These are phyloP conservation scores for Pammene aurita DNA, from an alignment of 2,888 invertebrate genomes.

Conservation along the genomic window DNA sequence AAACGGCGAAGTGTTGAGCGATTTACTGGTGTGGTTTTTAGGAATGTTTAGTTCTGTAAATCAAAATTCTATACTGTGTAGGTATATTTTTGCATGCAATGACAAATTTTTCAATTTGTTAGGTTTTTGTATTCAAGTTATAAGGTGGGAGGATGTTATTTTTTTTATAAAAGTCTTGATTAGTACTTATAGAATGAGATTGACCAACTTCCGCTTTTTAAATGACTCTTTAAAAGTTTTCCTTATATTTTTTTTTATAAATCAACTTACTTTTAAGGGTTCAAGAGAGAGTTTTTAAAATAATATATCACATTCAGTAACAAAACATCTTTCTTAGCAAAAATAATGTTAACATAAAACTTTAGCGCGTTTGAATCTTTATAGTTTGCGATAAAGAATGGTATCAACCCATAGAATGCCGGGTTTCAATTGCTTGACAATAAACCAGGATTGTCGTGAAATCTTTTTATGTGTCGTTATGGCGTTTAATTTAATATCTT, in stretches of 20 bases:
- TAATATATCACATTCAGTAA: no score
- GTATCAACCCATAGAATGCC: constrained; percentile 29
- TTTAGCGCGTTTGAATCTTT: constrained; percentile 29
- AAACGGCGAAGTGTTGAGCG: constrained; percentile 40
- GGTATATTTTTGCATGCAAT: neutral
- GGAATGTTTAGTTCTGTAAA: constrained; percentile 28
- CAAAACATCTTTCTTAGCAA: no score
- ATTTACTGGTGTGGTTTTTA: constrained; percentile 32
- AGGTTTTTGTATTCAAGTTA: no score
- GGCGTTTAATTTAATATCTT: constrained; percentile 31
- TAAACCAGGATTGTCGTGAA: constrained; percentile 40
- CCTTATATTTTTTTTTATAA: no score
- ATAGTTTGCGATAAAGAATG: constrained; percentile 41
- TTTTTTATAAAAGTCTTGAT: no score
- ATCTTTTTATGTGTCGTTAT: constrained; percentile 39
- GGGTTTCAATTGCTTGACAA: constrained; percentile 41
- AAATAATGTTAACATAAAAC: neutral
- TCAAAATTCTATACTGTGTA: constrained; percentile 5
- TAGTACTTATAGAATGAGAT: no score
- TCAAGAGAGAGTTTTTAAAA: no score
- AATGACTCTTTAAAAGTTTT: no score
- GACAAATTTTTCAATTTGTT: neutral
- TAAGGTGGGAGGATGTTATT: no score
- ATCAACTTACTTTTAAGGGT: no score
- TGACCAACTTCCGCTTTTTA: no score